Percentiles rank a stretch among this genome's conserved stretches.
Conservation (phyloP, 2,113 vertebrate species). For the Brachypodius melanocephalos region DNA sequence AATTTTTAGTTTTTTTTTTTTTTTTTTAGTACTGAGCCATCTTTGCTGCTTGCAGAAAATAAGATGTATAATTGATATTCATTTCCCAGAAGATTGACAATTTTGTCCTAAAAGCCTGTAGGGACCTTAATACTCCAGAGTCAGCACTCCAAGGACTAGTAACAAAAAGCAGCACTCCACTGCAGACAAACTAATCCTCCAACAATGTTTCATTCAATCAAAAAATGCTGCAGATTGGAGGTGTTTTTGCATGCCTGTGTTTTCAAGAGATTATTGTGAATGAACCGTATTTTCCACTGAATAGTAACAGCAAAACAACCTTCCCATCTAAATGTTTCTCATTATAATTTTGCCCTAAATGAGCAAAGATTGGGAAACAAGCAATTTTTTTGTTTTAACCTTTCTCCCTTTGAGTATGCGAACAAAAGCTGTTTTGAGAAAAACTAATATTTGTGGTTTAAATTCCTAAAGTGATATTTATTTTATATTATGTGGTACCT, state of each 20-base stretch:
- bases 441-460: not conserved
- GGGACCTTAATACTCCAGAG: not conserved
- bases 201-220: slow-evolving; percentile 49
- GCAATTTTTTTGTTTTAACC: not conserved
- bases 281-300: not conserved
- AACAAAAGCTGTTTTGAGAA: not conserved
- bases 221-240: slow-evolving; percentile 41
- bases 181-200: slow-evolving; percentile 58
- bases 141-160: slow-evolving; percentile 6
- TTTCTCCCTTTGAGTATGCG: not conserved
- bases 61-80: slow-evolving; percentile 20
- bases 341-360: not conserved
- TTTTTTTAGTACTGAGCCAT: not conserved
- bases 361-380: not conserved
- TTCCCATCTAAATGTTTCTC: not conserved
- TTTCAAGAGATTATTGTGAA: slow-evolving; percentile 52
- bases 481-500: not conserved
- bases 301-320: not conserved
- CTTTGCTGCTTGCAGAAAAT: not conserved
- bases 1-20: not conserved
- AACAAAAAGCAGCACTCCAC: slow-evolving; percentile 24
- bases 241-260: not conserved
- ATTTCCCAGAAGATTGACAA: slow-evolving; percentile 14
- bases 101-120: slow-evolving; percentile 29
- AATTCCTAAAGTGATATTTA: not conserved